Conservation (phyloP, 2,113 vertebrate genomes). For the Cinclus cinclus region DNA sequence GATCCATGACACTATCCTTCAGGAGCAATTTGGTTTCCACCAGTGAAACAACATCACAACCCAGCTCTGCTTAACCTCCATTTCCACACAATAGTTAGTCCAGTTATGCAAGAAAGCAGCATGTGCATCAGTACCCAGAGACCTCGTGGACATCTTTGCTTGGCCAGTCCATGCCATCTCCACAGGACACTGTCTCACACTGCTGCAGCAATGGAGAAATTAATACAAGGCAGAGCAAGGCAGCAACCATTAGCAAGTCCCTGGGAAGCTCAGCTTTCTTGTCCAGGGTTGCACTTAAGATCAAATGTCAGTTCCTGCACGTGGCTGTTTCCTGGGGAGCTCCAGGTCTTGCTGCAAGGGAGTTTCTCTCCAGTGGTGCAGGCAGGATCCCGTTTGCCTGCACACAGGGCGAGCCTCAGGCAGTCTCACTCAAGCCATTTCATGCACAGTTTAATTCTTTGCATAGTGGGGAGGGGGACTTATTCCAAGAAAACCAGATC, state of each 20-base stretch:
- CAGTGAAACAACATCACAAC: background rate
- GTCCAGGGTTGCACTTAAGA: background rate
- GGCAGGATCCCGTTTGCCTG: background rate
- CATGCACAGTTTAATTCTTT: conserved; percentile 26
- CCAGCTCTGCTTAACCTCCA: background rate
- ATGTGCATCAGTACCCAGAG: background rate
- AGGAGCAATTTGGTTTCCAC: background rate
- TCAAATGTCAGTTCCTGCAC: background rate
- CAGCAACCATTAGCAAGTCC: background rate
- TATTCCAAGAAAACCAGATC: conserved; percentile 18
- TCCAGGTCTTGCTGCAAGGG: background rate
- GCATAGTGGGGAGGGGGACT: background rate
- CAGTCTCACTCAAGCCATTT: background rate
- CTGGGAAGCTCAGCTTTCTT: background rate
- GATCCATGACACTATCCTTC: background rate
- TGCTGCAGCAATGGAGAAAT: background rate
- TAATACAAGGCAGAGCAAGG: background rate
- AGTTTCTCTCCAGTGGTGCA: background rate
- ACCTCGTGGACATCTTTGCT: accelerated
- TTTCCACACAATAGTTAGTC: background rate
- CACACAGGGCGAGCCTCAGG: background rate
- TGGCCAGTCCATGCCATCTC: background rate
- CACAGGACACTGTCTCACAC: background rate
- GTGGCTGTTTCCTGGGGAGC: background rate
- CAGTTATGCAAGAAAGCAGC: background rate